These are phyloP conservation scores for Brachymystax lenok DNA, from an alignment of 2,797 vertebrate species.

Conservation along the genomic window DNA sequence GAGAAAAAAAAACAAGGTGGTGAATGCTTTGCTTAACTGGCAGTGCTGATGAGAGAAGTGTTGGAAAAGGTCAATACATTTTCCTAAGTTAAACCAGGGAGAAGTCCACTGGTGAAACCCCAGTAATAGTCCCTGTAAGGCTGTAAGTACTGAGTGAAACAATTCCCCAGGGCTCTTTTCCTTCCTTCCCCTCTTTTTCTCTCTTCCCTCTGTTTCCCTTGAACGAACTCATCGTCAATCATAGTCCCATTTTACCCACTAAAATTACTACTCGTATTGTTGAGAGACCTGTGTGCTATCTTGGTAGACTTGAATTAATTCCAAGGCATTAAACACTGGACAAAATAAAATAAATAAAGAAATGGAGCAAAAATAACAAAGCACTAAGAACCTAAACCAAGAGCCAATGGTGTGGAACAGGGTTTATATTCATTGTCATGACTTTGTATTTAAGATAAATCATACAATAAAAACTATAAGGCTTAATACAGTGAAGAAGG, in stretches of 20 bases:
- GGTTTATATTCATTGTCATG: neutral
- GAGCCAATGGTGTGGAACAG: neutral
- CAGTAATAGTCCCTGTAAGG: constrained; percentile 61
- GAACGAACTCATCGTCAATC: constrained; percentile 26
- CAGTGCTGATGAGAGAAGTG: constrained; percentile 50
- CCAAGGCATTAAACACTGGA: constrained; percentile 23
- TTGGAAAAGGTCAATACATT: constrained; percentile 67
- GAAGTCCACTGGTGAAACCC: constrained; percentile 57
- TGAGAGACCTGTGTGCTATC: constrained; percentile 41
- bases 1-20: constrained; percentile 3
- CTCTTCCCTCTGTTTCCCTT: constrained; percentile 19
- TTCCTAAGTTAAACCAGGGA: constrained; percentile 58
- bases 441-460: neutral
- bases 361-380: constrained; percentile 37
- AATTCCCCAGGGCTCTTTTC: constrained; percentile 30
- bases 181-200: constrained; percentile 28
- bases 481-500: constrained; percentile 38
- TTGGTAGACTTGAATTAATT: constrained; percentile 45
- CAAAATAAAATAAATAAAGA: neutral
- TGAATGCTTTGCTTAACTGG: constrained; percentile 37
- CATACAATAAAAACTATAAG: constrained; percentile 16
- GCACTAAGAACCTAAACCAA: neutral
- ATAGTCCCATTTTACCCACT: constrained; percentile 23
- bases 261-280: constrained; percentile 3
- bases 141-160: constrained; percentile 41